These are phyloP conservation scores for Rhynchotus rufescens DNA, from an alignment of 2,797 vertebrate species.

Conservation along the genomic window DNA sequence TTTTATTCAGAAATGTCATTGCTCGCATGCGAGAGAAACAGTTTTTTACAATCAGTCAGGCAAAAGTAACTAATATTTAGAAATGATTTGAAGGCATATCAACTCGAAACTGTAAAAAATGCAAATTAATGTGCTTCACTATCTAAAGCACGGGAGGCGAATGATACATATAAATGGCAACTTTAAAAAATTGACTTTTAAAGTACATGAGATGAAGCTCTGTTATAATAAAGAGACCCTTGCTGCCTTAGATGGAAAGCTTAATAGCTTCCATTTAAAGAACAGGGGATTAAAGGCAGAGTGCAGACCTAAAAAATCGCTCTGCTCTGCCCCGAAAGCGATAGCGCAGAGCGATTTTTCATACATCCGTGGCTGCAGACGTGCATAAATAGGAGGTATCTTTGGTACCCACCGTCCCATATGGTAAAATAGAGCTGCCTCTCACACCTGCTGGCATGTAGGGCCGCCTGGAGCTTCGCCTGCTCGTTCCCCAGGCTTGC, in stretches of 20 bases:
- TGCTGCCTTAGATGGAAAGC: neutral
- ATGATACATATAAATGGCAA: slow-evolving; percentile 3
- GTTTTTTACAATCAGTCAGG: slow-evolving; percentile 47
- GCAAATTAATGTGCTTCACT: slow-evolving; percentile 28
- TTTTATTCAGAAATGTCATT: slow-evolving; percentile 52
- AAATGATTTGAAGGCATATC: slow-evolving; percentile 33
- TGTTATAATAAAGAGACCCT: neutral
- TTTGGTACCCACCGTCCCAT: accelerated
- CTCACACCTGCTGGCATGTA: neutral
- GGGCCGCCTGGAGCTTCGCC: neutral
- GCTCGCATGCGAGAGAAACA: slow-evolving; percentile 6
- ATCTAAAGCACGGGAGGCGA: slow-evolving; percentile 22
- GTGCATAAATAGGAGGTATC: neutral
- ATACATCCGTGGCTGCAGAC: neutral
- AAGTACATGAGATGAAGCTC: slow-evolving; percentile 5
- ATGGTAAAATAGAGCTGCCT: neutral
- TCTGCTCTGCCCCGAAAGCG: neutral
- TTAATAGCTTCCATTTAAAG: slow-evolving; percentile 24
- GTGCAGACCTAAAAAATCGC: neutral
- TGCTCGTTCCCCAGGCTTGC: neutral
- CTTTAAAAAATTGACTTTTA: neutral
- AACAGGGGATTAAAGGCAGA: neutral
- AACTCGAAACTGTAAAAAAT: slow-evolving; percentile 33
- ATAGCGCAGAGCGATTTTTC: neutral
- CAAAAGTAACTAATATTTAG: slow-evolving; percentile 14